Evolutionary conservation across 2,797 vertebrate genomes (phyloP), one percentile per base, ranked within the genome.

Genomic region (Pangasius djambal): DNA sequence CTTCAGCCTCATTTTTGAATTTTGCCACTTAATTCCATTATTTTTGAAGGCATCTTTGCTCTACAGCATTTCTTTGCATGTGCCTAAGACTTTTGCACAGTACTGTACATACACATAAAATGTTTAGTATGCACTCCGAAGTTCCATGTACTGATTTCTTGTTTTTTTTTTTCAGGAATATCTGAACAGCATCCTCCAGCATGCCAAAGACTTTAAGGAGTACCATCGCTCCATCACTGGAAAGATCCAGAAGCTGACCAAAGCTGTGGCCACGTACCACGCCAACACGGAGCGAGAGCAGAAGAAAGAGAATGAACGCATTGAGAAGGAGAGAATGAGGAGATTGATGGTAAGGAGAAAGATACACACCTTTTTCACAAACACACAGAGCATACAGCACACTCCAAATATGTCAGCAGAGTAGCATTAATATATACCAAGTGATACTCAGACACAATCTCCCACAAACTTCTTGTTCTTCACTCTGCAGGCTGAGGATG

Each of bases 181-280:
- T 95, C 96, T 98, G 93, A 97, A 97, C 85, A 97, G 97, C 94
- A 98, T 98, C 84, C 96, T 98, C 15, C 97, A 97, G 89, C 97
- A 98, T 0, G 97, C 97, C 88, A 98, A 97, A 91, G 97, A 98
- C 84, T 97, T 97, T 94, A 98, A 97, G 91, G 97, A 98, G 13
- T 98, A 97, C 91, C 97, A 98, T 85, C 95, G 97, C 28, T 97
- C 97, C 0, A 96, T 97, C 89, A 97, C 96, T 0, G 97, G 96
- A 2, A 97, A 97, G 88, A 96, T 97, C 77, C 97, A 97, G 90
- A 97, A 97, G 88, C 95, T 97, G 69, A 97, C 97, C 28, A 98
- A 98, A 93, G 97, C 97, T 0, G 97, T 98, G 93, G 96, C 97
- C 82, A 98, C 97, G 0, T 97, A 98, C 92, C 97, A 98, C 0